Percentiles rank a stretch among this genome's conserved stretches.
phyloP scores from a whole-genome alignment of 2,888 invertebrate species.

The Hydraecia micacea region DNA sequence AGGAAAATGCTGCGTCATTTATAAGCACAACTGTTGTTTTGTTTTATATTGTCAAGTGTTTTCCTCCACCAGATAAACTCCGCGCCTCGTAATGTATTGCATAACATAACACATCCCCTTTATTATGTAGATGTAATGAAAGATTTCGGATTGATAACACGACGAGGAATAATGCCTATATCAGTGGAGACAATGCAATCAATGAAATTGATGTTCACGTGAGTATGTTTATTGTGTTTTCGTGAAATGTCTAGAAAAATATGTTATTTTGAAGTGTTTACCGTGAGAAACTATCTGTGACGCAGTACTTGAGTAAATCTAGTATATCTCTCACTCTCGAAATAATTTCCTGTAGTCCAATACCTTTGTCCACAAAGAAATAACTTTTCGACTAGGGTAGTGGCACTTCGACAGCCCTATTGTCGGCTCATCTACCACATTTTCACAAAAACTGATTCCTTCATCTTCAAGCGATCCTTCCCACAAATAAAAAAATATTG shows the following conservation, averaged over 20 bases:
- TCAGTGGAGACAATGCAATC: background rate
- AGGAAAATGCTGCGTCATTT: conserved; percentile 41
- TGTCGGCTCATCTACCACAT: conserved; percentile 9
- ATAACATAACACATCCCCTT: conserved; percentile 2
- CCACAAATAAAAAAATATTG: conserved; percentile 28
- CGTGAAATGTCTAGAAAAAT: background rate
- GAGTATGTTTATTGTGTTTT: background rate
- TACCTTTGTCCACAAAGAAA: conserved; percentile 4
- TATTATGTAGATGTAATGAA: conserved; percentile 16
- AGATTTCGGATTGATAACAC: conserved; percentile 18
- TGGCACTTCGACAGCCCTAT: conserved; percentile 32
- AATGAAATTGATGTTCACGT: background rate
- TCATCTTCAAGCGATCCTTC: conserved; percentile 4
- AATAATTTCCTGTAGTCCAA: background rate
- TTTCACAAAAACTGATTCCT: conserved; percentile 13
- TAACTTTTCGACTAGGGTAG: conserved; percentile 13
- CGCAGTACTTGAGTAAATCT: background rate
- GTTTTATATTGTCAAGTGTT: conserved; percentile 51
- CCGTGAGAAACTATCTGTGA: background rate
- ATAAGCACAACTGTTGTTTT: conserved; percentile 54
- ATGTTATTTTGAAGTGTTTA: background rate
- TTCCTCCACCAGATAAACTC: conserved; percentile 39
- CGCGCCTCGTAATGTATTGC: conserved; percentile 36
- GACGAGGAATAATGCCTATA: conserved; percentile 5
- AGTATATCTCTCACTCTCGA: background rate